Evolutionary conservation across 2,113 vertebrate genomes (phyloP), one percentile per base, ranked within the genome.

Genomic region (Eretmochelys imbricata): DNA sequence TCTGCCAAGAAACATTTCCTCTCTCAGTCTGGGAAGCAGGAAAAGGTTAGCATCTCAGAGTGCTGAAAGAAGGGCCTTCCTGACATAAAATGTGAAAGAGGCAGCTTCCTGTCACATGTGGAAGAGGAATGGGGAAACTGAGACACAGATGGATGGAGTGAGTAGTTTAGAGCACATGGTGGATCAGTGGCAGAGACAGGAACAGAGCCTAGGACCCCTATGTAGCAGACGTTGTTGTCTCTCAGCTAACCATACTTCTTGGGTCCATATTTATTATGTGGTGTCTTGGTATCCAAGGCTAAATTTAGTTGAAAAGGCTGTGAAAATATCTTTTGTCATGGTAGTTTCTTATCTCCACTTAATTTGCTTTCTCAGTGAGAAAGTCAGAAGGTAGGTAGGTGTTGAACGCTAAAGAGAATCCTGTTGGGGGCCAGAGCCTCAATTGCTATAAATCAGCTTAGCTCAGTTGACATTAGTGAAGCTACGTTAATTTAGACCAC

Each of bases 1-100:
- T 51, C 12, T 69, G 3, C 8, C 42, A n/a, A 22, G 82, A 81
- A 80, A 3, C 0, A 9, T 8, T 0, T 1, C 50, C 87, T 78
- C 25, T 48, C 25, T 78, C 11, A 78, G 75, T 27, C 24, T 78
- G 75, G 75, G 20, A 5, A 14, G 2, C 3, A 20, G 29, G 3
- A 75, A 42, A 27, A 38, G 2, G 6, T 0, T 22, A 10, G 13
- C 5, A 75, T 31, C 8, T 51, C 7, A 24, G 50, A 72, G 87
- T 31, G 79, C 13, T 42, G n/a, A 46, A 91, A 82, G 9, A 4
- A 49, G 10, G 2, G 17, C 1, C 13, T 11, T 59, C 10, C 5
- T 78, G 17, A 0, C 57, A 53, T 35, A 3, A 20, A 22, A 22
- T 13, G 85, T 25, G 51, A 29, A 72, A 50, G 11, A 89, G 2